Evolutionary conservation across 2,888 invertebrate species (phyloP).

Genomic region (Melieria crassipennis): DNA sequence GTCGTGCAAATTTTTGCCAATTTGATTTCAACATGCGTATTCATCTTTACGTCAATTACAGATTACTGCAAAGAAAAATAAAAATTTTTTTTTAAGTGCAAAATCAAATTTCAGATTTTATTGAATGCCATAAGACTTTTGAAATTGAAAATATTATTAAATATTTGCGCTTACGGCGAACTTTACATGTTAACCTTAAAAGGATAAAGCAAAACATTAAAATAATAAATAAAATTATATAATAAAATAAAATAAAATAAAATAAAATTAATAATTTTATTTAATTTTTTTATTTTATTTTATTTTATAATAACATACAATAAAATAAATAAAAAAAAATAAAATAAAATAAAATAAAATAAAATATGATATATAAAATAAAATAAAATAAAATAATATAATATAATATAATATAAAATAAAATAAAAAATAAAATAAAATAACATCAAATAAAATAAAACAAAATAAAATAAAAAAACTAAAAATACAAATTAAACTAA

Average conservation of each 20-base stretch:
- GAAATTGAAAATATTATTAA: no score
- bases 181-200: no score
- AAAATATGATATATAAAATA: constrained; percentile 1
- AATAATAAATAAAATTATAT: no score
- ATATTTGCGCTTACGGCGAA: no score
- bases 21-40: no score
- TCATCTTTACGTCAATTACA: no score
- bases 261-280: neutral
- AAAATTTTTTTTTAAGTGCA: no score
- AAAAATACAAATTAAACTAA: neutral
- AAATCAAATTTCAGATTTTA: no score
- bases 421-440: neutral
- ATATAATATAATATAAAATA: neutral
- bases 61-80: no score
- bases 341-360: neutral
- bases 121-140: no score
- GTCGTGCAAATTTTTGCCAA: no score
- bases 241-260: neutral
- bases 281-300: neutral
- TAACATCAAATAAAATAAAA: constrained; percentile 1
- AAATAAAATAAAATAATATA: constrained; percentile 7
- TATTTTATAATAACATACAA: neutral
- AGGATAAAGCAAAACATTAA: no score
- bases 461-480: neutral
- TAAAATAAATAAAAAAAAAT: constrained; percentile 5